phyloP scores from a whole-genome alignment of 2,888 invertebrate genomes.

The Drosophila percnosoma region DNA sequence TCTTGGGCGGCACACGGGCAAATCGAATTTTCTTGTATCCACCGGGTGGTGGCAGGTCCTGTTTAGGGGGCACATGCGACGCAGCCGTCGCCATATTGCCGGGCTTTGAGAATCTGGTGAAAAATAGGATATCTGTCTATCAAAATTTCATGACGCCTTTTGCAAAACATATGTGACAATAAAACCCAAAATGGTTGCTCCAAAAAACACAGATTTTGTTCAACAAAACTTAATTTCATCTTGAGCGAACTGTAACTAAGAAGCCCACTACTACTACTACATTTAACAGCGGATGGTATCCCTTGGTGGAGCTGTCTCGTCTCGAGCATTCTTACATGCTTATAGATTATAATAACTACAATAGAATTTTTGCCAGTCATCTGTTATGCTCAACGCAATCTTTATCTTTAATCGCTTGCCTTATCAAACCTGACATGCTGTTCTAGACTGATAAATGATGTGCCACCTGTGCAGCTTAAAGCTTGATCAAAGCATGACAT shows the following conservation, averaged over 20 bases:
- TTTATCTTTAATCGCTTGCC: constrained; percentile 15
- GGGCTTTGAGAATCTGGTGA: constrained; percentile 36
- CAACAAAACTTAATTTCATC: not conserved
- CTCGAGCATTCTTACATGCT: not conserved
- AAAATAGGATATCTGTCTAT: constrained; percentile 44
- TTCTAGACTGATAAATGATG: constrained; percentile 55
- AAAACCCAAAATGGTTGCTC: fast-evolving
- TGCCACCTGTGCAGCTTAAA: constrained; percentile 56
- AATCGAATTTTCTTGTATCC: constrained; percentile 93
- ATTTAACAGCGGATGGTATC: not conserved
- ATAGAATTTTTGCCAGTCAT: constrained; percentile 3
- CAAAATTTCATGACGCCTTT: constrained; percentile 72
- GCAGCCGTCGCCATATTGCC: constrained; percentile 75
- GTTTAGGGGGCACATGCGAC: constrained; percentile 85
- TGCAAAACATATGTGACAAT: constrained; percentile 71
- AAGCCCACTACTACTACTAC: not conserved
- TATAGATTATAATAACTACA: constrained; percentile 1
- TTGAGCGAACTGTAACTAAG: not conserved
- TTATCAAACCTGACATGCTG: constrained; percentile 33
- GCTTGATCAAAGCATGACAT: constrained; percentile 42
- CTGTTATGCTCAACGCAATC: constrained; percentile 4
- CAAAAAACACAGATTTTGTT: not conserved
- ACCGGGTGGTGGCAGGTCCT: constrained; percentile 97
- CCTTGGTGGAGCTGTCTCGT: not conserved
- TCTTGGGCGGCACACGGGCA: constrained; percentile 90